Evolutionary conservation across 1,140 invertebrate species (phyloP).

Genomic region (Atta texana): DNA sequence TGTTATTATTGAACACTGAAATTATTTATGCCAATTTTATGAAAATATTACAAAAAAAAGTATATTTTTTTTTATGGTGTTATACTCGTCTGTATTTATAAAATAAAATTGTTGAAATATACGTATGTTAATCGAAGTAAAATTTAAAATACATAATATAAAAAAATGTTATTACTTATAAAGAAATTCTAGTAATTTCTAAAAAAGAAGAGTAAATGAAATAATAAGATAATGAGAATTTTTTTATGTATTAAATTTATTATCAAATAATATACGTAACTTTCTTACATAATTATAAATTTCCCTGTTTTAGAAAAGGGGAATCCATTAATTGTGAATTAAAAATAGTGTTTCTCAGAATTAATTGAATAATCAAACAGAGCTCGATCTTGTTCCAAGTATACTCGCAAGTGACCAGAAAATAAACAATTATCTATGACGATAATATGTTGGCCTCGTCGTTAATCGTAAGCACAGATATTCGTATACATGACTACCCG

Average conservation of each 20-base stretch:
- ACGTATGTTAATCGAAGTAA: background rate
- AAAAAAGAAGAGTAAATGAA: background rate
- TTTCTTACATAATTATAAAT: background rate
- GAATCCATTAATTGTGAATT: background rate
- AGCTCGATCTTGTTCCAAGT: constrained; percentile 2
- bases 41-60: background rate
- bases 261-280: background rate
- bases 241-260: background rate
- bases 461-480: constrained; percentile 18
- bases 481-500: background rate
- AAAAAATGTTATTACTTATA: background rate
- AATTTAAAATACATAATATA: background rate
- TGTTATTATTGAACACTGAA: background rate
- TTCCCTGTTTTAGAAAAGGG: background rate
- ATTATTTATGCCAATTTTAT: constrained; percentile 14
- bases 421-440: constrained; percentile 51
- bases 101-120: constrained; percentile 1
- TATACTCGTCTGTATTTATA: background rate
- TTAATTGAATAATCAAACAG: background rate
- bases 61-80: background rate
- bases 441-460: constrained; percentile 33
- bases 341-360: background rate
- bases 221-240: background rate
- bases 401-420: constrained; percentile 19
- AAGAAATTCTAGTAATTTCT: background rate